phyloP scores from a whole-genome alignment of 2,113 vertebrate genomes.

The Tachysurus vachellii region DNA sequence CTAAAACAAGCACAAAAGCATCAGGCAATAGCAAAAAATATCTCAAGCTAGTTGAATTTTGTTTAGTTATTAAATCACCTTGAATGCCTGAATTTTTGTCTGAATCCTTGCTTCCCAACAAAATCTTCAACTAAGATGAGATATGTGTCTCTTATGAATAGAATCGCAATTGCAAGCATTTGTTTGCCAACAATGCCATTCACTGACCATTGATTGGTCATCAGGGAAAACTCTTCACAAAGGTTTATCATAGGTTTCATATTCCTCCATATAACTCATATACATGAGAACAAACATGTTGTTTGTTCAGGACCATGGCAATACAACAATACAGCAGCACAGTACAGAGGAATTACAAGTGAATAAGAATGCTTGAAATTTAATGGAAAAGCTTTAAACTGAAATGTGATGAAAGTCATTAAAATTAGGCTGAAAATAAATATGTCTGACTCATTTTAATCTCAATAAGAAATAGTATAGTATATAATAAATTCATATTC shows the following conservation, averaged over 20 bases:
- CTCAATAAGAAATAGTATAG: no score
- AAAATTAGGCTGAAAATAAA: no score
- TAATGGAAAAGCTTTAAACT: no score
- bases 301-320: neutral
- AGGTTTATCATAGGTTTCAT: neutral
- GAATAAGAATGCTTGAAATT: no score
- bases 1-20: neutral
- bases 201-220: neutral
- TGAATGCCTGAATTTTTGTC: neutral
- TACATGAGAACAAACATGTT: no score
- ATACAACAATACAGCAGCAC: neutral
- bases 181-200: slow-evolving; percentile 32
- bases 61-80: neutral
- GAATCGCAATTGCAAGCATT: neutral
- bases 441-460: no score
- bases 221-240: no score
- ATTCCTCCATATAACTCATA: neutral
- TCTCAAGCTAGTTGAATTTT: neutral
- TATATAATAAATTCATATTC: no score
- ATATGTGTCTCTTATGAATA: neutral
- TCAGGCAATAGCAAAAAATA: neutral
- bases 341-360: neutral
- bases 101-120: neutral
- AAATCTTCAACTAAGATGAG: neutral
- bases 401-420: no score